These are phyloP conservation scores for Nemapogon koenigi DNA, from an alignment of 2,888 invertebrate genomes.

Conservation along the genomic window DNA sequence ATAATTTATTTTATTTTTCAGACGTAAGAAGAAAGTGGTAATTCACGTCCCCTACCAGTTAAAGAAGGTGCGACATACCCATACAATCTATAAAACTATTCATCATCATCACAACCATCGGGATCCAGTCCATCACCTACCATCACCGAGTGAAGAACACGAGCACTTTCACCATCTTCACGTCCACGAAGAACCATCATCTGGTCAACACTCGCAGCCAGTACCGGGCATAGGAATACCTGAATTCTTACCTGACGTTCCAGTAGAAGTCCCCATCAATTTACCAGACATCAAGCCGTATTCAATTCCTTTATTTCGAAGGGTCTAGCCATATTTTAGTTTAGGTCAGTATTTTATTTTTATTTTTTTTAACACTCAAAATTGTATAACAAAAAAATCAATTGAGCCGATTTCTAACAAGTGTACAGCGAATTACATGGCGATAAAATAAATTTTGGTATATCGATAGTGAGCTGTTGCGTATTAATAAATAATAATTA, in stretches of 20 bases:
- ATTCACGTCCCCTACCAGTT: conserved; percentile 73
- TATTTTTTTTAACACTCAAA: background rate
- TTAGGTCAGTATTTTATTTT: conserved; percentile 2
- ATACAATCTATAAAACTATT: conserved; percentile 74
- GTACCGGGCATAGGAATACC: conserved; percentile 43
- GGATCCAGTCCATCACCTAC: conserved; percentile 29
- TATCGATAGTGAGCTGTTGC: too few relatives aligned
- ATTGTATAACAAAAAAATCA: too few relatives aligned
- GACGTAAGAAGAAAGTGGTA: conserved; percentile 69
- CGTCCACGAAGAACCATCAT: conserved; percentile 32
- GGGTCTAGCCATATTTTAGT: conserved; percentile 21
- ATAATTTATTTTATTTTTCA: conserved; percentile 21
- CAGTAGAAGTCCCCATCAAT: conserved; percentile 22
- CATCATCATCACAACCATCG: conserved; percentile 59
- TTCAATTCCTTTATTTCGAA: conserved; percentile 35
- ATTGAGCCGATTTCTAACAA: too few relatives aligned
- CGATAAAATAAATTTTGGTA: too few relatives aligned
- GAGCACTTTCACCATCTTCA: conserved; percentile 59
- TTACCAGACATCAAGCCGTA: conserved; percentile 23
- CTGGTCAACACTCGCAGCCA: conserved; percentile 40
- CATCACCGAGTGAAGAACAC: conserved; percentile 42
- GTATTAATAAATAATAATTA: too few relatives aligned
- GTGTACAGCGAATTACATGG: too few relatives aligned
- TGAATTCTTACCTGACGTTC: conserved; percentile 45
- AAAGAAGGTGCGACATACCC: conserved; percentile 74